Base-by-base conservation (phyloP, 2,113 vertebrate species). In the Gallinago undulata region DNA sequence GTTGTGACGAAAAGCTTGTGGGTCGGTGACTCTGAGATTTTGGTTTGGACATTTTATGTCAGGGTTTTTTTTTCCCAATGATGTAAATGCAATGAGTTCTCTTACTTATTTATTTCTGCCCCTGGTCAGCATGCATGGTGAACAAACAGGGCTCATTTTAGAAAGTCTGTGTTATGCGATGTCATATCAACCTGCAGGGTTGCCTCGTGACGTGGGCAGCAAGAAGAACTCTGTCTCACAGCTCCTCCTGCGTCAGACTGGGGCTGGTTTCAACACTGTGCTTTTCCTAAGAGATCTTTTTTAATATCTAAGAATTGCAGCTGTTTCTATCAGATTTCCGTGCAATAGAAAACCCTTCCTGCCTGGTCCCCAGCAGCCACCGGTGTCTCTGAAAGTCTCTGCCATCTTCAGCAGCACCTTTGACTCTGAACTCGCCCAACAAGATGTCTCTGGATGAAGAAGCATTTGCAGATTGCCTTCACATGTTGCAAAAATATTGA, bases 21-120 rank as follows among this genome's bases (percentile, higher is more conserved):
- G 25, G 5, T 88, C 2, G 10, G 50, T 50, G 69, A 59, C 64
- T 77, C 50, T 43, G 37, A 89, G 89, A 33, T 89, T 95, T 90
- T 3, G 1, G 11, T n/a, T 83, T 78, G 74, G 73, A 68, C 1
- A 2, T 75, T 81, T 75, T 66, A 14, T 81, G 41, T 45, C 62
- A 31, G 10, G 8, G 13, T 1, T 31, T 63, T 31, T 63, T 48
- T 66, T 4, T 8, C 68, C n/a, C 68, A n/a, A 5, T 0, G 2
- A 27, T 33, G 27, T 60, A 50, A 72, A 73, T 41, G 17, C 53
- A 81, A 1, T n/a, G 76, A 72, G 22, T 64, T 74, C 18, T 74
- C 37, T 14, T 87, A 22, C 13, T 19, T 87, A 63, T 59, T 75
- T 90, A 74, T 84, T 89, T 89, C 66, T 87, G 47, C n/a, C 57